A percentile compares a stretch with the other conserved stretches of the same genome.
phyloP scores from a whole-genome alignment of 2,113 vertebrate genomes.

The Cyanoderma ruficeps region DNA sequence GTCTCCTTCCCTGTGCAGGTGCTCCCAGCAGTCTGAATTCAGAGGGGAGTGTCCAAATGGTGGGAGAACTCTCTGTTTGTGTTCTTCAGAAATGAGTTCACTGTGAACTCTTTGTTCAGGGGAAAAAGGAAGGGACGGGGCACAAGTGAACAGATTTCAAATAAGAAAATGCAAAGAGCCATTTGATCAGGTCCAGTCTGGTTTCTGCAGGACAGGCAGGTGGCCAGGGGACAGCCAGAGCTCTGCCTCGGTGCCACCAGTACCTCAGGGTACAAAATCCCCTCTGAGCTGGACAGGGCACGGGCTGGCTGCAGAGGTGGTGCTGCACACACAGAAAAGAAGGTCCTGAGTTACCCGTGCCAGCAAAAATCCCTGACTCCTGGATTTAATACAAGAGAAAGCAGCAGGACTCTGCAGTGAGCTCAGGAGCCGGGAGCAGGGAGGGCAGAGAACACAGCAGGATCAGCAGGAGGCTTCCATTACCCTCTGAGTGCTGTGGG shows the following conservation, averaged over 20 bases:
- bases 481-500: neutral
- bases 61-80: accelerated
- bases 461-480: neutral
- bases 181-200: neutral
- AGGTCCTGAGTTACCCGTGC: neutral
- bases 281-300: neutral
- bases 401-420: neutral
- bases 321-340: neutral
- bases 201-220: neutral
- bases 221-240: neutral
- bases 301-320: neutral
- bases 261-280: neutral
- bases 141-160: neutral
- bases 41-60: neutral
- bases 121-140: neutral
- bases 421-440: neutral
- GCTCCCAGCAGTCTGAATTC: neutral
- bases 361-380: neutral
- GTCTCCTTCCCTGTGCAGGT: neutral
- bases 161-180: neutral
- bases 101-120: neutral
- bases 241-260: neutral
- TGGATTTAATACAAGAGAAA: neutral
- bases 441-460: neutral
- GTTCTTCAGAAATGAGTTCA: neutral